Base-by-base conservation (phyloP, 23 tunicate genomes). In the Ciona savignyi region DNA sequence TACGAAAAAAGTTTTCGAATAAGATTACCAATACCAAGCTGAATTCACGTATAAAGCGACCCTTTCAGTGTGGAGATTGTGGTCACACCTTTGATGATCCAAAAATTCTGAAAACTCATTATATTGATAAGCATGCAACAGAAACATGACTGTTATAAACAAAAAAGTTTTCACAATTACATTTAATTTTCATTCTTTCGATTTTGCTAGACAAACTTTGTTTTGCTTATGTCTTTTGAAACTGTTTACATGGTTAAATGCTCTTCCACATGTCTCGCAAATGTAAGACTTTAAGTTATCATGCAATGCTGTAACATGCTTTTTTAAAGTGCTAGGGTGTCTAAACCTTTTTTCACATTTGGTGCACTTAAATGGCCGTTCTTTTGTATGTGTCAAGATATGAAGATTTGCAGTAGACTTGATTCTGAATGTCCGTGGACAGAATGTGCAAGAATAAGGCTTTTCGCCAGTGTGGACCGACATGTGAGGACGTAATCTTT, bases 391-490 rank as follows among this genome's bases (percentile, higher is more conserved):
- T 22, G 34, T 69, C 34, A 34, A 51, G 23, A 30, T 35, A 51
- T 69, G 73, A 4, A 31, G 32, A 34, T 33, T 23, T 69, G 32
- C 34, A 51, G 48, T 69, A 27, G 48, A 31, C 19, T 32, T 22
- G 25, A 30, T 69, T 2, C 73, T 29, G 22, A 69, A 69, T 31
- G 73, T 35, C 1, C 73, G 73, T 69, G 48, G 48, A n/a, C 73
- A 69, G 20, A 69, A 2, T 1, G 51, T 30, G 32, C 73, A 69
- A 27, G 73, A 30, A 35, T 69, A 69, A 69, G 73, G 73, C 34
- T 69, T 69, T 69, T 69, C 51, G 23, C 73, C 73, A 1, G 73
- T 69, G 73, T 69, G 73, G 2, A 31, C 2, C 1, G 73, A 30
- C 15, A 69, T 35, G 22, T 69, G 73, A 42, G 56, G 56, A 6